Percentiles rank a stretch among this genome's conserved stretches.
These are phyloP conservation scores for Steinernema hermaphroditum DNA, from an alignment of 2,888 invertebrate genomes.

Conservation along the genomic window DNA sequence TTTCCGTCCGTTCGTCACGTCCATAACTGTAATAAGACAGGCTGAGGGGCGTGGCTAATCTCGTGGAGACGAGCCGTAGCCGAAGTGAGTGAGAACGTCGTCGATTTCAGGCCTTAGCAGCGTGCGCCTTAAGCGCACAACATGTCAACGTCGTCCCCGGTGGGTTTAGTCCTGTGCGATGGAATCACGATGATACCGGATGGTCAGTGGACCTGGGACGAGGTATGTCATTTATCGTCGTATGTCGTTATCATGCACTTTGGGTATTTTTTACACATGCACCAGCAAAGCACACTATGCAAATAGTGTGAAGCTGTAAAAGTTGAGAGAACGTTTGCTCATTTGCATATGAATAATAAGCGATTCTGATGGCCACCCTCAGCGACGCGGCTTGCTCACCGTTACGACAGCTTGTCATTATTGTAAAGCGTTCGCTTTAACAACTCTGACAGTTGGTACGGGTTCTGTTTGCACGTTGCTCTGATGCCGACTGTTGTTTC, in stretches of 20 bases:
- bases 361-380: no score
- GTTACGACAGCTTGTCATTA: neutral
- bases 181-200: constrained; percentile 21
- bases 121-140: constrained; percentile 22
- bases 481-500: constrained; percentile 13
- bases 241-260: no score
- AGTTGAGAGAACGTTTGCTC: no score
- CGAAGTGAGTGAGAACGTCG: constrained; percentile 14
- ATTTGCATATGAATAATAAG: no score
- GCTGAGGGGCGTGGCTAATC: constrained; percentile 8
- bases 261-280: no score
- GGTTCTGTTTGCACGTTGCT: constrained; percentile 1
- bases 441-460: constrained; percentile 24
- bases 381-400: constrained; percentile 3
- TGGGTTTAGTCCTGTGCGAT: neutral
- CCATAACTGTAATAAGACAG: constrained; percentile 29
- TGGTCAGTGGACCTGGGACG: constrained; percentile 8
- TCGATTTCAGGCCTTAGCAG: constrained; percentile 17
- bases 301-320: no score
- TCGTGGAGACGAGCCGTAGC: constrained; percentile 9
- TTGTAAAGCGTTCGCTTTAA: constrained; percentile 22
- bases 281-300: no score
- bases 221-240: constrained; percentile 1
- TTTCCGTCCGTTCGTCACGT: neutral
- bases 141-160: constrained; percentile 18